Conservation (phyloP, 2,797 vertebrate species). For the Vultur gryphus region DNA sequence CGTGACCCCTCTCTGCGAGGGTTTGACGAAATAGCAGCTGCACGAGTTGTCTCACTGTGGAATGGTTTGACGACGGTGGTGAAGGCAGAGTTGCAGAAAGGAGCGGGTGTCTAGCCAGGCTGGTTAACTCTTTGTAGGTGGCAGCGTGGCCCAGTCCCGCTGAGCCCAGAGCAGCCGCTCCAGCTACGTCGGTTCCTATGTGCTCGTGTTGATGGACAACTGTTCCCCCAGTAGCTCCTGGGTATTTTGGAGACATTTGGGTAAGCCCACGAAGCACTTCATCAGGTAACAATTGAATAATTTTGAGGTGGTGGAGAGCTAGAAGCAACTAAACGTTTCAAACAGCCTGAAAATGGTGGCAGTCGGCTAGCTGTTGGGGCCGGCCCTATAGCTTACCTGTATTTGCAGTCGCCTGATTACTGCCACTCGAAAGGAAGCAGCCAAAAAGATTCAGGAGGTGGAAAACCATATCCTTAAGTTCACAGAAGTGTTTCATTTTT, state of each 20-base stretch:
- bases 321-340: not conserved
- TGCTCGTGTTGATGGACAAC: rapidly evolving
- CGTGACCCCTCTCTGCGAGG: not conserved
- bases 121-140: not conserved
- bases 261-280: not conserved
- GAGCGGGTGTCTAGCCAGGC: not conserved
- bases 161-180: not conserved
- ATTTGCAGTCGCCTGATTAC: rapidly evolving
- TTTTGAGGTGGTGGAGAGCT: not conserved
- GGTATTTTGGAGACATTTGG: not conserved
- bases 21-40: not conserved
- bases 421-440: not conserved
- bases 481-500: not conserved
- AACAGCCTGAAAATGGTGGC: not conserved
- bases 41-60: not conserved
- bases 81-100: not conserved
- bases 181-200: rapidly evolving
- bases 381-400: not conserved
- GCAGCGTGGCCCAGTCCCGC: rapidly evolving
- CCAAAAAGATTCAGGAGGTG: not conserved
- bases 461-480: not conserved
- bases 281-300: not conserved
- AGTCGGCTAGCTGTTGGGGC: not conserved
- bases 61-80: not conserved
- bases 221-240: not conserved